phyloP scores from a whole-genome alignment of 2,888 invertebrate species.

The Drosophila borborema region DNA sequence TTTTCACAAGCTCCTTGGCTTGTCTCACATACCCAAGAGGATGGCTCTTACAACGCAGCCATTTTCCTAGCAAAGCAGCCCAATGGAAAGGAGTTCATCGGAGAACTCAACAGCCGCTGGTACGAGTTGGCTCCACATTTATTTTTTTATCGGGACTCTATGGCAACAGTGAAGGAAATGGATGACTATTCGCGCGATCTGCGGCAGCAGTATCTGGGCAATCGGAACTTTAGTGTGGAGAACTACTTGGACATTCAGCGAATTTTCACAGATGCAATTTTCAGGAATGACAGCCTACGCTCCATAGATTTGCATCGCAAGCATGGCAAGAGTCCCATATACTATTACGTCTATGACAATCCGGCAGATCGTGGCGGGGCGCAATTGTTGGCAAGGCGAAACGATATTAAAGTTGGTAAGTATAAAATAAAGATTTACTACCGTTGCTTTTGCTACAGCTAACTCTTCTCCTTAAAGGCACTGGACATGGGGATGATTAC shows the following conservation, averaged over 20 bases:
- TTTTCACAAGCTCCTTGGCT: constrained; percentile 90
- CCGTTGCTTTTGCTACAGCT: no score
- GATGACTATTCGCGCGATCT: constrained; percentile 29
- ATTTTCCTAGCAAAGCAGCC: constrained; percentile 17
- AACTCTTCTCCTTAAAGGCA: background rate
- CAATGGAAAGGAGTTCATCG: constrained; percentile 33
- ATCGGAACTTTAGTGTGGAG: constrained; percentile 83
- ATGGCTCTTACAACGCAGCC: constrained; percentile 40
- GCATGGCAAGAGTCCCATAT: constrained; percentile 32
- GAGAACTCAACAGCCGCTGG: constrained; percentile 42
- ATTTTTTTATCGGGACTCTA: constrained; percentile 30
- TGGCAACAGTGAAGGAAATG: constrained; percentile 22
- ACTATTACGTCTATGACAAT: constrained; percentile 86
- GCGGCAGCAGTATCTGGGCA: constrained; percentile 32
- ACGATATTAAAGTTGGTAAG: constrained; percentile 86
- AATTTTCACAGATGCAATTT: constrained; percentile 89
- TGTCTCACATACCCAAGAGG: constrained; percentile 85
- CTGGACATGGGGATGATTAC: constrained; percentile 7
- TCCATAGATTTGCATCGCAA: constrained; percentile 85
- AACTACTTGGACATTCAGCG: constrained; percentile 84
- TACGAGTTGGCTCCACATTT: constrained; percentile 39
- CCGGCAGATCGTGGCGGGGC: constrained; percentile 2
- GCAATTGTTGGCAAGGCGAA: constrained; percentile 81
- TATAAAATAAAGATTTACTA: no score
- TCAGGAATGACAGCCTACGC: constrained; percentile 87